Evolutionary conservation across 1,140 invertebrate species (phyloP).

Genomic region (Camponotus vicinus): DNA sequence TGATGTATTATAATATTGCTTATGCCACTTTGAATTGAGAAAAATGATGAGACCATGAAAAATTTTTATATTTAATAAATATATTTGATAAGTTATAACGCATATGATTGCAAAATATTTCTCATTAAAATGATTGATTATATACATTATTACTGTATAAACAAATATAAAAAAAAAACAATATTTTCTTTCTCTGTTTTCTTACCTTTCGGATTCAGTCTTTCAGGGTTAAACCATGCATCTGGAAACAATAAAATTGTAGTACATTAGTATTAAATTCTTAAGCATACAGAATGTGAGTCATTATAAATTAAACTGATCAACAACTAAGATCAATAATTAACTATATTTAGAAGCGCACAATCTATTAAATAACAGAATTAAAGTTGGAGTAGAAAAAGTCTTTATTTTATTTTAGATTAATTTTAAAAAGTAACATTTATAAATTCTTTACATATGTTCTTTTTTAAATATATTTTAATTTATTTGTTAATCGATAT

Average conservation of each 20-base stretch:
- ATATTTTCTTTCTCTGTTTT: neutral
- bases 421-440: conserved; percentile 41
- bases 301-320: neutral
- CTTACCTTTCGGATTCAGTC: conserved; percentile 95
- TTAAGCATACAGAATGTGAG: conserved; percentile 1
- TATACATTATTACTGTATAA: neutral
- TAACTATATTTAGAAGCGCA: neutral
- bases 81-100: neutral
- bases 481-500: neutral
- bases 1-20: neutral
- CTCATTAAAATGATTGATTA: neutral
- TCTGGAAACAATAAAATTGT: conserved; percentile 90
- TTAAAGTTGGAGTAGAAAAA: neutral
- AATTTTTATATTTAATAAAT: neutral
- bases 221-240: conserved; percentile 96
- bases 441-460: neutral
- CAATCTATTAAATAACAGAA: conserved; percentile 25
- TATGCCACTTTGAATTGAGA: neutral
- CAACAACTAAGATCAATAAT: neutral
- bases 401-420: neutral
- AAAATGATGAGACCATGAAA: neutral
- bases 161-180: neutral
- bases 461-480: neutral
- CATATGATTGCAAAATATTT: neutral
- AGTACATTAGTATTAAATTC: conserved; percentile 73